Base-by-base conservation (phyloP, 2,113 vertebrate species). In the Meleagris gallopavo region DNA sequence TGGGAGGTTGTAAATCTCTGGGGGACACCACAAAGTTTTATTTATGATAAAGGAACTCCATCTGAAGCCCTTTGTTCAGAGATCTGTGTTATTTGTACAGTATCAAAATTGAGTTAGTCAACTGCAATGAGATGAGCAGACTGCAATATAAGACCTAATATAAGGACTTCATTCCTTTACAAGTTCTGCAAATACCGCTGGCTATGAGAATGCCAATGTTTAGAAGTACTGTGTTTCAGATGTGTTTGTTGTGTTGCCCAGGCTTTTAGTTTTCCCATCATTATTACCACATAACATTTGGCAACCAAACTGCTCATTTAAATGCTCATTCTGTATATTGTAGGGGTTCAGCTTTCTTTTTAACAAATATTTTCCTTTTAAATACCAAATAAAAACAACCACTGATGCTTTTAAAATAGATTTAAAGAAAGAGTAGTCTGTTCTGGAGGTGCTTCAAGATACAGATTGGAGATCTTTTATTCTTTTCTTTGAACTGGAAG, bases 221-320 rank as follows among this genome's bases (percentile, higher is more conserved):
- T 77, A 83, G 58, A 83, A 87, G 83, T n/a, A 36, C 81, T 74
- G 46, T 91, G 10, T 86, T 91, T 90, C 58, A 38, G 66, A 34
- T 66, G 54, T 48, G 36, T 79, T 86, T 46, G 13, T 32, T 91
- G 60, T 61, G n/a, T 43, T 94, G 72, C 38, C 65, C 43, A 60
- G 69, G 60, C 82, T 83, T 89, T 83, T 79, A 36, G 41, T 67
- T 83, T 79, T 36, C 78, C 25, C 4, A 1, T 83, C 80, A 86
- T 89, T 82, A 92, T 94, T 92, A 94, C 55, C 60, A 77, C 46
- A 67, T 52, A 81, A 55, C 48, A 70, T 86, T 71, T 91, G 91
- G 82, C 67, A 74, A 52, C 41, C 38, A 62, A 67, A 45, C 45
- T 73, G 71, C 22, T 92, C 46, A 45, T 95, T 94, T 83, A 19